Base-by-base conservation (phyloP, 2,888 invertebrate genomes). In the Parnassius glacialis region DNA sequence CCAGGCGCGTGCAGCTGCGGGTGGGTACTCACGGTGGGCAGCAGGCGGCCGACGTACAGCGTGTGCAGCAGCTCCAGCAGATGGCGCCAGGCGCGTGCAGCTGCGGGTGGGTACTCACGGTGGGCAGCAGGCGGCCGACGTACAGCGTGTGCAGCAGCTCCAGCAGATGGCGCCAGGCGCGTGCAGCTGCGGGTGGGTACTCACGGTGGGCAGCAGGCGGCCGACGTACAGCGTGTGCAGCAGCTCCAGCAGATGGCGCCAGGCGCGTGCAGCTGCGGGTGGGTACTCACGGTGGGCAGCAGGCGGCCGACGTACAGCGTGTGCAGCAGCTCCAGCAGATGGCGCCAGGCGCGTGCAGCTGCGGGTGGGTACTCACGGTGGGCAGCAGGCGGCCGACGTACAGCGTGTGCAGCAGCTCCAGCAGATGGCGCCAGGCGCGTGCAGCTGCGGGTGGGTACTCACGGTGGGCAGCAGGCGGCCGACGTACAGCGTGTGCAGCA, bases 251-350 rank as follows among this genome's bases (percentile, higher is more conserved):
- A 45, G 45, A 2, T 45, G 95, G 93, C 78, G 98, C 97, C 45
- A 99, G 92, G 65, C 98, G 95, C 59, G 95, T 94, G 84, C 98
- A 98, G 77, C 96, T 96, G 16, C 65, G 96, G 12, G n/a, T n/a
- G n/a, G n/a, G 12, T n/a, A 43, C 53, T 10, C 47, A 90, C 91
- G 80, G 95, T 95, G 3, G 99, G 98, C 64, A 99, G 87, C 55
- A 99, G 88, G 70, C 96, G 94, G 20, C 97, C 95, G 25, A 95
- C 93, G 82, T 96, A 99, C 2, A 99, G 91, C 62, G 97, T 96
- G 61, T 97, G 92, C 69, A 98, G 92, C 61, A 98, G 94, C 80
- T 99, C 98, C 52, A 99, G 92, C 59, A 99, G 94, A 74, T 97
- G 97, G 72, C 96, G 95, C 99, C 99, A 99, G 10, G 98, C 96